Base-by-base conservation (phyloP, 2,113 vertebrate species). In the Protobothrops mucrosquamatus region DNA sequence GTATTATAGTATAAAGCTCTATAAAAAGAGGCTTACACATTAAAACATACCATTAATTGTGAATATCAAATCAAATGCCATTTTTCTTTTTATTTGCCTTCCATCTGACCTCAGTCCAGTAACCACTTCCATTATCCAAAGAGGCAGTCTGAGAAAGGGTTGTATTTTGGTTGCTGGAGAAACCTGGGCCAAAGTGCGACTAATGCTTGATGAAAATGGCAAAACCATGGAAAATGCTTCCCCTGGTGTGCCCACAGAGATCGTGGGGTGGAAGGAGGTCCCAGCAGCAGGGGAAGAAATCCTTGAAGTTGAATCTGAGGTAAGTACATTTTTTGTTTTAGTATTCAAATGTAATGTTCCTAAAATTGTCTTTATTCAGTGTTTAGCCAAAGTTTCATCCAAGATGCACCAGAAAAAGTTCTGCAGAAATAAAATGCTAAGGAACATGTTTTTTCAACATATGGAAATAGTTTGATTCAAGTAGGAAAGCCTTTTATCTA, bases 221-320 rank as follows among this genome's bases (percentile, higher is more conserved):
- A 96, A 87, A 10, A 34, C 92, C 9, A 15, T 99, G 93, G 95
- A 4, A 9, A 97, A 97, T 92, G 99, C 98, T 1, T 96, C 94
- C 59, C 99, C 99, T 0, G 97, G 99, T 94, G 93, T 96, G 9
- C 98, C 98, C 0, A 99, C 99, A 96, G 98, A 99, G 97, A 98
- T 99, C 92, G 97, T 98, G 34, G 99, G 99, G 90, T 99, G 99
- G 99, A 99, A 98, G 96, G 98, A 99, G 6, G 97, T 98, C 90
- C 99, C 98, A n/a, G 98, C 99, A 0, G 98, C 99, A 0, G 99
- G 99, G 61, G 98, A 99, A 87, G 97, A 98, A 92, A 98, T 99
- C 95, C 98, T 99, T 93, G 99, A 99, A 98, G 99, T 99, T 26
- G 98, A 99, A 95, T 98, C 99, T 26, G 99, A 99, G 99, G 99